Conservation (phyloP, 2,113 vertebrate genomes). For the Pollachius pollachius region DNA sequence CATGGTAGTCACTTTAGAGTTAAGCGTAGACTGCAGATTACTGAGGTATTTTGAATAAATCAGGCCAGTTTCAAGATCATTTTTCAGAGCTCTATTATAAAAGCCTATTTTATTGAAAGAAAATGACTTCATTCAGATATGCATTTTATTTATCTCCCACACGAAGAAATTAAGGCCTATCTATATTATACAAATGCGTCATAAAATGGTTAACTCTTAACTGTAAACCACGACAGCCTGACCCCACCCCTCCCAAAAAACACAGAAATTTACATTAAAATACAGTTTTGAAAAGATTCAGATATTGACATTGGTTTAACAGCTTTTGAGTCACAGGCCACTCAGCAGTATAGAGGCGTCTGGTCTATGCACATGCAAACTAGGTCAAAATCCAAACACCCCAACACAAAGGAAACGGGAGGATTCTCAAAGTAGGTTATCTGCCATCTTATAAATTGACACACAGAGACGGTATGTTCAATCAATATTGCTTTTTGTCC, state of each 20-base stretch:
- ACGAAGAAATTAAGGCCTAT: conserved; percentile 16
- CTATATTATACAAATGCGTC: conserved; percentile 53
- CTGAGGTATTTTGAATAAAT: no score
- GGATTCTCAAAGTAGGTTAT: no score
- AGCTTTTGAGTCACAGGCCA: conserved; percentile 56
- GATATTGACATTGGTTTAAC: conserved; percentile 48
- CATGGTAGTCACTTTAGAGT: no score
- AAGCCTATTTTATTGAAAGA: no score
- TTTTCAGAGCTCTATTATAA: no score
- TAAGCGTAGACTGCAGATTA: no score
- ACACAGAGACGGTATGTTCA: not conserved
- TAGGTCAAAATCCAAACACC: not conserved
- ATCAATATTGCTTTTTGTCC: conserved; percentile 34
- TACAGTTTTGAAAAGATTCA: conserved; percentile 60
- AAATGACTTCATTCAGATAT: conserved; percentile 20
- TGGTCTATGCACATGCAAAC: conserved; percentile 52
- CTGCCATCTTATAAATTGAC: no score
- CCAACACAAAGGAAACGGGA: no score
- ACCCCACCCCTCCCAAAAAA: conserved; percentile 44
- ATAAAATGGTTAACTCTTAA: conserved; percentile 28
- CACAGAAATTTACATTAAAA: conserved; percentile 64
- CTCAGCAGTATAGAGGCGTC: conserved; percentile 51
- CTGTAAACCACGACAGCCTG: conserved; percentile 39
- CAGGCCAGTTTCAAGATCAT: no score
- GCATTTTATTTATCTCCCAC: conserved; percentile 40